Evolutionary conservation across 2,797 vertebrate species (phyloP), one percentile per base, ranked within the genome.

Genomic region (Sebastes matsubarae): DNA sequence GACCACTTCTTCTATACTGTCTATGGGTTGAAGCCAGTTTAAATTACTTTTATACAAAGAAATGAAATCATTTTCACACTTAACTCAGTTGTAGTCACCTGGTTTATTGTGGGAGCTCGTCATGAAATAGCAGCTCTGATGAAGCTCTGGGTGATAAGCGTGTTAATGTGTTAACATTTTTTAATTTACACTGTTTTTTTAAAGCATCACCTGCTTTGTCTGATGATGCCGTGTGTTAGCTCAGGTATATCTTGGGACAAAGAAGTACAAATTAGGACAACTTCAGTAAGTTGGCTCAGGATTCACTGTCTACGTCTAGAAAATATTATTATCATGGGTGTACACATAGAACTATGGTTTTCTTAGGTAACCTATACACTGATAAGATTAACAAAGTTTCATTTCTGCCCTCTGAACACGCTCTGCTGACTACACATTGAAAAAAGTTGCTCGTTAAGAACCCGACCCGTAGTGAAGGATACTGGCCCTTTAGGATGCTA

Each of bases 401-500:
- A 78, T 88, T 50, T 77, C 46, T 54, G 32, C 38, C 78, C 72
- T 82, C 71, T 77, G 54, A 72, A 75, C 78, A 71, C 61, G 25
- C 89, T 88, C 63, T 85, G 87, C 83, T 92, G 91, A 92, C 78
- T 83, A 9, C 25, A 68, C 86, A 80, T 82, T 83, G 20, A 72
- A 67, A 87, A 70, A 84, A 82, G 79, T 75, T 79, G 54, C 83
- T 94, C 64, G 89, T 94, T 94, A 93, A 79, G 73, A 82, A 69
- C 34, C 70, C 42, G 63, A n/a, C 65, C 55, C 8, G 58, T 61
- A 27, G 34, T 84, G 67, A 87, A 46, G 73, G 70, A 76, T 85
- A 72, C 29, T 5, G 70, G 16, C 72, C 76, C 32, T 74, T 64
- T 68, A 72, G 57, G 58, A 83, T 75, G 36, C 90, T 69, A 30